Evolutionary conservation across 2,797 vertebrate genomes (phyloP), one percentile per base, ranked within the genome.

Genomic region (Arnoldichthys spilopterus): DNA sequence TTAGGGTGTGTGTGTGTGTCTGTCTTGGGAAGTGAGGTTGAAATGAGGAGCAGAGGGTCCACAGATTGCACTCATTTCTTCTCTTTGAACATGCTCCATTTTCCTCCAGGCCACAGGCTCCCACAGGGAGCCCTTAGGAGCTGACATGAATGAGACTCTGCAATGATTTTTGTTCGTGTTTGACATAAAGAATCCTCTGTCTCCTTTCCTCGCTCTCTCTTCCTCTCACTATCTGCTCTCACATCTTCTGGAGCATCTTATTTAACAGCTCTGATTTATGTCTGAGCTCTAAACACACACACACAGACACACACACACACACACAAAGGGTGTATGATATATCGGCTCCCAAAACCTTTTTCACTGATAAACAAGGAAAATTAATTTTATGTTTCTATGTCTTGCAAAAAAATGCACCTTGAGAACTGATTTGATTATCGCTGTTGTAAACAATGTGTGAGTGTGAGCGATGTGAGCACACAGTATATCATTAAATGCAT

Each of bases 81-180:
- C 61, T 67, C 66, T 71, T 72, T 76, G 61, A 69, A 72, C 6
- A 18, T 45, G 62, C 37, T 83, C 32, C 24, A 59, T 83, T 43
- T 58, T 81, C 53, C 73, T 68, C 63, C 58, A 74, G 78, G 72
- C 66, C 32, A 34, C 47, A 32, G 62, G 22, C 30, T 83, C 85
- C 73, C 84, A 1, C 4, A 73, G 58, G 77, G 85, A 47, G 43
- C 73, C 69, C 74, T 74, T 56, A 82, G 72, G 56, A 81, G 37
- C 37, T 30, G 3, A 72, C 86, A 77, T 75, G 49, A 74, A 67
- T 40, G 20, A 40, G 70, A 32, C 58, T 80, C 76, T 82, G n/a
- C 72, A 77, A 79, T 83, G 69, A 61, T 67, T 76, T 78, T 76
- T 82, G 62, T 75, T 86, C 69, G 47, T 80, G 72, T 83, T 73